Evolutionary conservation across 2,888 invertebrate genomes (phyloP).

Genomic region (Stenodera caucasica): DNA sequence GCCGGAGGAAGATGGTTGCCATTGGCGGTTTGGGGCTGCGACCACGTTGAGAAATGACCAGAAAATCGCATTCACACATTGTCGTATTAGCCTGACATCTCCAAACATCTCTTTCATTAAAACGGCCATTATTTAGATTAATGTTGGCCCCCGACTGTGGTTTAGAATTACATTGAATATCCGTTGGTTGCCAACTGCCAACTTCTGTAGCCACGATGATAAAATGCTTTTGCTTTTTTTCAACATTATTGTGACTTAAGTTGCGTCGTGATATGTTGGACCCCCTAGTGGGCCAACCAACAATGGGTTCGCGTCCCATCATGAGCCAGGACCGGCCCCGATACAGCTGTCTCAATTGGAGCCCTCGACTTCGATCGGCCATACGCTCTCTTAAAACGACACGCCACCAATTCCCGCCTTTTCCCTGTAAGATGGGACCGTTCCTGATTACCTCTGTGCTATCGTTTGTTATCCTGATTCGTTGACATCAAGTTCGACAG

Average conservation of each 20-base stretch:
- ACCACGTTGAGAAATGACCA: conserved; percentile 54
- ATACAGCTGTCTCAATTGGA: conserved; percentile 47
- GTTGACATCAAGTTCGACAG: conserved; percentile 57
- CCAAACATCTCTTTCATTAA: conserved; percentile 58
- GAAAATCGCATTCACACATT: conserved; percentile 58
- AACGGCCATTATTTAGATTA: conserved; percentile 57
- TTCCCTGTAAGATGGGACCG: conserved; percentile 57
- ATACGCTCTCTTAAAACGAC: too few species aligned
- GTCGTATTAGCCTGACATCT: conserved; percentile 57
- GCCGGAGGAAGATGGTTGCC: not conserved
- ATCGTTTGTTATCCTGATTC: conserved; percentile 55
- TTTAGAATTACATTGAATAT: conserved; percentile 53
- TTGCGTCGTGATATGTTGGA: conserved; percentile 50
- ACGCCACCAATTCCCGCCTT: conserved; percentile 53
- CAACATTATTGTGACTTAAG: conserved; percentile 45
- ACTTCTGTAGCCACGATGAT: conserved; percentile 44
- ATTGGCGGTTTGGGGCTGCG: conserved; percentile 34
- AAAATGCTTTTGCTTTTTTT: conserved; percentile 48
- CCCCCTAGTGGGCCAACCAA: conserved; percentile 43
- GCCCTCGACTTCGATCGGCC: conserved; percentile 36
- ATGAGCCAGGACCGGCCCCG: conserved; percentile 35
- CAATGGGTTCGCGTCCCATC: conserved; percentile 41
- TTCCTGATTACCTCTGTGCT: conserved; percentile 53
- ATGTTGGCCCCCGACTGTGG: conserved; percentile 55
- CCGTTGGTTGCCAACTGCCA: conserved; percentile 51